Percentiles rank a stretch among this genome's conserved stretches.
These are phyloP conservation scores for Pocillopora verrucosa DNA, from an alignment of 64 coral and sea anemone species.

Conservation along the genomic window DNA sequence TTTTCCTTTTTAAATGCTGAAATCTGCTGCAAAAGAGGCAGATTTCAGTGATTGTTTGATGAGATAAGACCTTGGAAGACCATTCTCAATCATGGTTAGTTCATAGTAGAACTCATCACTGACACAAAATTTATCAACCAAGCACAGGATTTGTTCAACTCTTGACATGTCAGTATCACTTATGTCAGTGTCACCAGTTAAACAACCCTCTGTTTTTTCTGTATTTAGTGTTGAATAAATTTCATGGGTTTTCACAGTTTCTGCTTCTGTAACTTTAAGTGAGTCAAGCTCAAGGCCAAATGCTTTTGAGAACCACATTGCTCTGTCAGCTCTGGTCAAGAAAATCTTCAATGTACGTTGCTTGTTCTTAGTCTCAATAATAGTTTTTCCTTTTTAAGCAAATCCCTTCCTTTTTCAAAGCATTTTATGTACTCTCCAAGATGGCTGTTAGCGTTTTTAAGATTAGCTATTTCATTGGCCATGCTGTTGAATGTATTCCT, in stretches of 20 bases:
- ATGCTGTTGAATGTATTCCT: background rate
- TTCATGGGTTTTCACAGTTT: constrained; percentile 34
- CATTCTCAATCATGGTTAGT: constrained; percentile 20
- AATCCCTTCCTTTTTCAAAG: constrained; percentile 29
- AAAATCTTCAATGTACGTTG: constrained; percentile 59
- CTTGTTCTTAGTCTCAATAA: constrained; percentile 50
- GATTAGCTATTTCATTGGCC: constrained; percentile 1
- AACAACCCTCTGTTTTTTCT: background rate
- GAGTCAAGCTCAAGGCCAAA: constrained; percentile 30
- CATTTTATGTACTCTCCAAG: constrained; percentile 41
- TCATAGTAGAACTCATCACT: constrained; percentile 41
- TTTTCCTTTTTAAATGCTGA: too few relatives aligned
- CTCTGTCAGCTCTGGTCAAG: constrained; percentile 40
- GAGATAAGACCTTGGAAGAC: constrained; percentile 19
- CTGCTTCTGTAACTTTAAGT: constrained; percentile 18
- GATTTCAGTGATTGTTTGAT: background rate
- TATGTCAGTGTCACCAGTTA: background rate
- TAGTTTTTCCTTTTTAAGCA: background rate
- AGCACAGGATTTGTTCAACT: constrained; percentile 30
- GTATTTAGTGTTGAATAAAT: constrained; percentile 12
- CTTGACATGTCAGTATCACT: background rate
- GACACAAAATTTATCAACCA: constrained; percentile 55
- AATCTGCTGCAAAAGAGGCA: too few relatives aligned
- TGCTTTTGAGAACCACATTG: constrained; percentile 16
- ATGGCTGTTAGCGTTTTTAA: constrained; percentile 10